Evolutionary conservation across 1,140 invertebrate genomes (phyloP).

Genomic region (Frieseomelitta varia): DNA sequence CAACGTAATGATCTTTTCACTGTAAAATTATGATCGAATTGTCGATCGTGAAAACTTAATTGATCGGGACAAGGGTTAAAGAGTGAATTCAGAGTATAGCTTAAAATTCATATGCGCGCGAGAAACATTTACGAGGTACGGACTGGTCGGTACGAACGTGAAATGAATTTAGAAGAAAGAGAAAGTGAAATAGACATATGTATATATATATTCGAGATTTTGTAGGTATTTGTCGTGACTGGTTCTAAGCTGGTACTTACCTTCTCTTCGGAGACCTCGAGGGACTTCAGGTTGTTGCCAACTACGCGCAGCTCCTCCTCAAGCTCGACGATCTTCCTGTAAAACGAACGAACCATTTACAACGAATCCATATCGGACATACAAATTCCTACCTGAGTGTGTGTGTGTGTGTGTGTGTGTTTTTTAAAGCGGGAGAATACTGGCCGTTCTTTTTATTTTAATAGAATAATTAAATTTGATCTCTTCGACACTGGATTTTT

Average conservation of each 20-base stretch:
- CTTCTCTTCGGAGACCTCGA: conserved; percentile 99
- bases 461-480: neutral
- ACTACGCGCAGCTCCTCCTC: conserved; percentile 99
- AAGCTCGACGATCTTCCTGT: conserved; percentile 99
- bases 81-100: too few relatives aligned
- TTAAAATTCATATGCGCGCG: neutral
- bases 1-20: neutral
- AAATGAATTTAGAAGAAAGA: conserved; percentile 39
- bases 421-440: conserved; percentile 8
- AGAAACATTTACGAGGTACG: neutral
- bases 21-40: too few relatives aligned
- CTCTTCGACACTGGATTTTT: neutral
- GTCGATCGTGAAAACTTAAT: too few relatives aligned
- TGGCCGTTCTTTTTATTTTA: neutral
- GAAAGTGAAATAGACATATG: conserved; percentile 37
- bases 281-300: conserved; percentile 99
- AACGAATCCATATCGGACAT: neutral
- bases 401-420: neutral
- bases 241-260: conserved; percentile 83
- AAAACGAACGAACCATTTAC: conserved; percentile 77
- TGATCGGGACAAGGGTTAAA: too few relatives aligned
- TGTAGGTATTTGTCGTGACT: conserved; percentile 25
- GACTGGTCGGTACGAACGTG: neutral
- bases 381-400: conserved; percentile 33
- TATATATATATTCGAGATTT: conserved; percentile 22